phyloP scores from a whole-genome alignment of 2,888 invertebrate species.

The Drosophila villosipedis region DNA sequence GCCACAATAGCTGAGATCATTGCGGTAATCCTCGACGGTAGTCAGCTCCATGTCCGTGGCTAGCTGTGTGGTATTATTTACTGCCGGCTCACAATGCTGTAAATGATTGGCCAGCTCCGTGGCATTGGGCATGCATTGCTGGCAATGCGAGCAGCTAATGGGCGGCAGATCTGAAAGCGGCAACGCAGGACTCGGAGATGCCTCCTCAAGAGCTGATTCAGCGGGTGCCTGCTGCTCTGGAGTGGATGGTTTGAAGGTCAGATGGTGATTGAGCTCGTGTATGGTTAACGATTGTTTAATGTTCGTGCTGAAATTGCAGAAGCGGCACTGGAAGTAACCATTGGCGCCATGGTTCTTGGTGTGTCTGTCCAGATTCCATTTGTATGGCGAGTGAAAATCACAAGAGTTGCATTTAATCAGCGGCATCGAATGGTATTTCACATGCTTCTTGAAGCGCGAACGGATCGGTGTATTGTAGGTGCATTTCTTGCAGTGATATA shows the following conservation, averaged over 20 bases:
- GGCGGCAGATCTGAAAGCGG: slow-evolving; percentile 11
- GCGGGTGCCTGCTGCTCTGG: not conserved
- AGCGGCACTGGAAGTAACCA: slow-evolving; percentile 92
- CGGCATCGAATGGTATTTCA: slow-evolving; percentile 96
- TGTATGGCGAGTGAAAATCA: slow-evolving; percentile 96
- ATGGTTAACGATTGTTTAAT: slow-evolving; percentile 96
- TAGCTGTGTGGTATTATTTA: slow-evolving; percentile 40
- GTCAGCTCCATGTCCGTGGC: slow-evolving; percentile 40
- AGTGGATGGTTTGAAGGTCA: slow-evolving; percentile 88
- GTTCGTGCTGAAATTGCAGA: slow-evolving; percentile 95
- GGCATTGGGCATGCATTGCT: slow-evolving; percentile 47
- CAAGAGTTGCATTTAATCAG: slow-evolving; percentile 97
- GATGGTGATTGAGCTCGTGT: slow-evolving; percentile 95
- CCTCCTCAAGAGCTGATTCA: not conserved
- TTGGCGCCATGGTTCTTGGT: slow-evolving; percentile 95
- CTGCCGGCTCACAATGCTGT: slow-evolving; percentile 48
- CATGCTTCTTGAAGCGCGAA: slow-evolving; percentile 95
- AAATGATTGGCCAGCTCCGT: slow-evolving; percentile 55
- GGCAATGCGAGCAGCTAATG: slow-evolving; percentile 57
- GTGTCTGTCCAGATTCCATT: slow-evolving; percentile 97
- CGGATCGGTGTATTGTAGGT: slow-evolving; percentile 95
- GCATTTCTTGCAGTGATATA: slow-evolving; percentile 94
- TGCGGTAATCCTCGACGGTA: slow-evolving; percentile 61
- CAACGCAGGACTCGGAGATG: not conserved
- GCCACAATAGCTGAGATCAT: slow-evolving; percentile 85